A percentile compares a stretch with the other conserved stretches of the same genome.
Evolutionary conservation across 2,797 vertebrate species (phyloP).

Genomic region (Monodelphis domestica): DNA sequence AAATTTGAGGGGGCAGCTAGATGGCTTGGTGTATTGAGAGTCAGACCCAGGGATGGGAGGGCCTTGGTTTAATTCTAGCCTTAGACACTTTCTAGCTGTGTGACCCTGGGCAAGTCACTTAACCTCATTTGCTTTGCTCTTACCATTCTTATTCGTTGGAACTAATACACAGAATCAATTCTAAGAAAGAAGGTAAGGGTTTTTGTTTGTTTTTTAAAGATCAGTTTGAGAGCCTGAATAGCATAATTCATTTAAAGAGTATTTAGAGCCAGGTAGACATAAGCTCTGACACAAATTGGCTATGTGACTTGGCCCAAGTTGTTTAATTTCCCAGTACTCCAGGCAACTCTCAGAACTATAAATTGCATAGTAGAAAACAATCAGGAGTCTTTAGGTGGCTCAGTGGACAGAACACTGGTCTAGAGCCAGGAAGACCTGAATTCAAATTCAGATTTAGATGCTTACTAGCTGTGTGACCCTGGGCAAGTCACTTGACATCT

Average conservation of each 20-base stretch:
- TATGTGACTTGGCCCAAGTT: not conserved
- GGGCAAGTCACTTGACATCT: not conserved
- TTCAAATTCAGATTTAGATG: not conserved
- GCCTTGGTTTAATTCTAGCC: no score
- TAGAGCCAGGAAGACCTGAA: not conserved
- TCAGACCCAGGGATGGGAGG: no score
- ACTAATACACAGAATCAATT: no score
- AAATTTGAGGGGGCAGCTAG: no score
- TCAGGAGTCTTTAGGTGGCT: not conserved
- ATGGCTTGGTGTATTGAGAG: no score
- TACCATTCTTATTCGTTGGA: no score
- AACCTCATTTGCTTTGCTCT: no score
- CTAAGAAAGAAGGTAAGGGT: no score
- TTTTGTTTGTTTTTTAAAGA: no score
- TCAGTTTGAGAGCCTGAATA: not conserved
- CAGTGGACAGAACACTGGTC: not conserved
- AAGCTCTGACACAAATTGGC: not conserved
- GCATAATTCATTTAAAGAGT: not conserved
- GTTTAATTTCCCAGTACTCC: not conserved
- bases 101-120: no score
- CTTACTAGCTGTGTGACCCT: not conserved
- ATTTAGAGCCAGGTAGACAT: not conserved
- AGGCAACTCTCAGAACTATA: not conserved
- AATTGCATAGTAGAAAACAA: not conserved
- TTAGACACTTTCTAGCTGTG: no score